Percentiles rank a stretch among this genome's conserved stretches.
These are phyloP conservation scores for Nephrotoma flavescens DNA, from an alignment of 2,888 invertebrate genomes.

Conservation along the genomic window DNA sequence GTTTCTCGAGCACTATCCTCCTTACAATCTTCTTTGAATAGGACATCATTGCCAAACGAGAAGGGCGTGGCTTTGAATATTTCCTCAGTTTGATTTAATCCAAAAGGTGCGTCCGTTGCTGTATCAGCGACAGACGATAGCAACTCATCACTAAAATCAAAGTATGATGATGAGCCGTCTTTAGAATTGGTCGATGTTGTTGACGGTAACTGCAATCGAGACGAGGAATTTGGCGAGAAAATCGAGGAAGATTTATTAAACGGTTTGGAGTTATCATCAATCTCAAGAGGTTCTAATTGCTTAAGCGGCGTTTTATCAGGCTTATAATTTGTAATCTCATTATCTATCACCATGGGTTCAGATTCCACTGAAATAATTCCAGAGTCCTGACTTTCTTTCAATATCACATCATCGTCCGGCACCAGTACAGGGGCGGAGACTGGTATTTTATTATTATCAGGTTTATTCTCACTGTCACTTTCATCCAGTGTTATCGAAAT, in stretches of 20 bases:
- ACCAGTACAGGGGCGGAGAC: neutral
- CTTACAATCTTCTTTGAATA: constrained; percentile 35
- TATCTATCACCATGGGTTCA: neutral
- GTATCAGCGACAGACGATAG: neutral
- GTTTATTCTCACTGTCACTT: constrained; percentile 1
- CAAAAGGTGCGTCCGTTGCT: neutral
- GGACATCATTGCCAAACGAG: constrained; percentile 36
- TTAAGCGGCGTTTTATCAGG: neutral
- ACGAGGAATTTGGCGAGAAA: neutral
- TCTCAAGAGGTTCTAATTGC: neutral
- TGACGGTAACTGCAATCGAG: neutral
- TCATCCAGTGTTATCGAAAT: neutral
- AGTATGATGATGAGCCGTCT: neutral
- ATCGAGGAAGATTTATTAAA: neutral
- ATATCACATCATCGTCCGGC: neutral
- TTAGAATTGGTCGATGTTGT: neutral
- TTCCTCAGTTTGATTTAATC: neutral
- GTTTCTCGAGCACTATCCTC: constrained; percentile 65
- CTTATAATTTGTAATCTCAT: neutral
- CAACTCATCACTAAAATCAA: constrained; percentile 5
- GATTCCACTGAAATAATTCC: neutral
- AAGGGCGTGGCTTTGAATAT: constrained; percentile 25
- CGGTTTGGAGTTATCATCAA: neutral
- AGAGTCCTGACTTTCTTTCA: neutral
- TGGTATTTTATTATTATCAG: neutral